Evolutionary conservation across 2,797 vertebrate species (phyloP), one percentile per base, ranked within the genome.

Genomic region (Syngnathus acus): DNA sequence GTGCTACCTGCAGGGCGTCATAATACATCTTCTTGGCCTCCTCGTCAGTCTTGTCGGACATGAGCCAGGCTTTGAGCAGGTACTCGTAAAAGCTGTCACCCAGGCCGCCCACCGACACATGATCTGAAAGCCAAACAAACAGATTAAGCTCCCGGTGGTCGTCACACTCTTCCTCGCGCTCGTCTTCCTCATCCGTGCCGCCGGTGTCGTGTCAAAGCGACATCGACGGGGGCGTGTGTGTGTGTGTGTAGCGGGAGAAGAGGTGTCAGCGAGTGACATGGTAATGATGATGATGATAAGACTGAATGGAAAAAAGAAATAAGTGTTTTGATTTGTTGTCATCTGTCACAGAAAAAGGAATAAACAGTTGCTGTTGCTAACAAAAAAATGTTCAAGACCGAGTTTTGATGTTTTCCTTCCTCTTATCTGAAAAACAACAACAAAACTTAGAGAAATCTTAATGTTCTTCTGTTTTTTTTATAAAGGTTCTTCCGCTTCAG

Each of bases 71-170:
- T 88, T 99, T 99, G 37, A 99, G 93, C 86, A 99, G 91, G 87
- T 99, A 99, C 80, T 99, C 97, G 82, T 99, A 99, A 91, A 98
- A 99, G 75, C 97, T 99, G 84, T 99, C 96, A n/a, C 97, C 97
- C 39, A 99, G 93, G 40, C 97, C 97, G 45, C 97, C 97, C 60
- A 98, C 91, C 0, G 97, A 98, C 68, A 99, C 97, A 4, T 99
- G 95, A 92, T 98, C 97, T 98, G 89, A 74, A 92, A 65, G 19
- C 39, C 48, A 53, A 37, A 4, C 7, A 38, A 3, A 3, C 6
- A 2, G 23, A 64, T 51, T 10, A 48, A 42, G 38, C 8, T 58
- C 55, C 48, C 14, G 32, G 32, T 32, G 32, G 32, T 32, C 32
- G 32, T 32, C 32, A 5, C 4, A 7, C 48, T 26, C 26, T 32